Base-by-base conservation (phyloP, 2,888 invertebrate genomes). In the Euplagia quadripunctaria region DNA sequence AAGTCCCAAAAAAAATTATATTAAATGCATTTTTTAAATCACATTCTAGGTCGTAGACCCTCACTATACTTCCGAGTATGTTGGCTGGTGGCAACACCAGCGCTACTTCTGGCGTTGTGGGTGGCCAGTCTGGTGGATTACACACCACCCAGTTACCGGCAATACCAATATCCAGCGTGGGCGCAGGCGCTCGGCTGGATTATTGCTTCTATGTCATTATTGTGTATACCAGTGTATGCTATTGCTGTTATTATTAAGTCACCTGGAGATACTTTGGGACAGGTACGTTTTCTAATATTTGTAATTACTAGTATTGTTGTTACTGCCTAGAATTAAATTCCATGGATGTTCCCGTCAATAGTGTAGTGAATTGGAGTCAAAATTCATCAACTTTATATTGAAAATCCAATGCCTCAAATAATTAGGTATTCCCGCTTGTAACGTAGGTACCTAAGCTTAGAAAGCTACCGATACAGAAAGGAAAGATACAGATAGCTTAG, bases 61-160 rank as follows among this genome's bases (percentile, higher is more conserved):
- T 97, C 98, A 5, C 89, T 97, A 58, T 99, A 98, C 92, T 98
- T 99, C 89, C 97, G 98, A 82, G 97, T 98, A 81, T 98, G 99
- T 89, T 99, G 99, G 99, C 95, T 98, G 72, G 93, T 98, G 78
- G 97, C 98, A 20, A 97, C 98, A 16, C 99, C 99, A 0, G 95
- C 98, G 65, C 94, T 98, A 75, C 97, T 99, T 73, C 94, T 98
- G 96, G 97, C 97, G 31, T 97, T 99, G 71, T 98, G 98, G 98
- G 97, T 99, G 73, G 98, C 98, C 86, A 98, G 98, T 86, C 96
- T 99, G 88, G 97, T 98, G 73, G 98, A 98, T 93, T 99, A 99
- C 91, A 97, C 97, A 85, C 97, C 98, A 66, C 98, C 98, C 14
- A 97, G 97, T 51, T 98, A 98, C 91, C 97, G 98, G 82, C 98